A percentile compares a stretch with the other conserved stretches of the same genome.
Evolutionary conservation across 2,797 vertebrate genomes (phyloP).

Genomic region (Hippocampus kuda): DNA sequence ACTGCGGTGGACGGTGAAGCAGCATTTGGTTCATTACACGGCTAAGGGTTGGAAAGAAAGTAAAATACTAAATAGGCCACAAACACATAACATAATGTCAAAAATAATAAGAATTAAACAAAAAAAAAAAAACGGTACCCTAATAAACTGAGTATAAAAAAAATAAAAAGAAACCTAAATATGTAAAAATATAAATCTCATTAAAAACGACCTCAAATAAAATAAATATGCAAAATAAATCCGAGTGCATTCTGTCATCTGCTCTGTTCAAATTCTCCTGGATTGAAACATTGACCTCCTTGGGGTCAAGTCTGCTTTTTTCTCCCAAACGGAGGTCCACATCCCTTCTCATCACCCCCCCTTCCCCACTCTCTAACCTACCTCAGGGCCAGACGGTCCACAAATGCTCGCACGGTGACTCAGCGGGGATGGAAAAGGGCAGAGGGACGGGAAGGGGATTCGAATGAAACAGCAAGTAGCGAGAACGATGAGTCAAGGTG

Average conservation of each 20-base stretch:
- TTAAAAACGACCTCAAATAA: background rate
- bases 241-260: no score
- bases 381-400: background rate
- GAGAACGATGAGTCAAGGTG: constrained; percentile 5
- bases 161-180: no score
- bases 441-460: background rate
- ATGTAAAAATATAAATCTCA: no score
- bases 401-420: background rate
- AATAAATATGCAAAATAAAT: background rate
- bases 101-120: no score
- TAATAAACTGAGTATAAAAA: no score
- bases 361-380: background rate
- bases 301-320: background rate
- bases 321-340: background rate
- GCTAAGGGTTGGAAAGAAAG: background rate
- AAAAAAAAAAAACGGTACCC: no score
- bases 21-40: background rate
- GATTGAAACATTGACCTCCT: background rate
- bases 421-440: constrained; percentile 3
- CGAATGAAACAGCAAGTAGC: background rate
- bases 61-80: no score
- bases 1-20: background rate
- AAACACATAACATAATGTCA: no score
- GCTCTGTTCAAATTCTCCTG: background rate
- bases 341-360: background rate